Base-by-base conservation (phyloP, 2,888 invertebrate species). In the Caenorhabditis virilis region DNA sequence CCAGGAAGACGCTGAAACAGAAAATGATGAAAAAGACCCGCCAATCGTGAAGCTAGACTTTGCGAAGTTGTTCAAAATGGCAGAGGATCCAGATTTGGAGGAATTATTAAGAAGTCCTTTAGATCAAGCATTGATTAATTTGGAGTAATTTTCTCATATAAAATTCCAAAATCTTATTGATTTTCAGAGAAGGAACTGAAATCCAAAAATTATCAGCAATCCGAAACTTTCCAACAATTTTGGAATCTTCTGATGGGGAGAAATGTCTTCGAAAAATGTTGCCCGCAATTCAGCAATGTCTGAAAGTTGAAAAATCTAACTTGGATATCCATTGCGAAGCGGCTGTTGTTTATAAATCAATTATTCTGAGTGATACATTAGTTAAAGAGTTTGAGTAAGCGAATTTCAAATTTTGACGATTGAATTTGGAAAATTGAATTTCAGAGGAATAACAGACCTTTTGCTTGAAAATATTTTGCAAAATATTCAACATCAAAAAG, bases 271-370 rank as follows among this genome's bases (percentile, higher is more conserved):
- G 67, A 15, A 69, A 65, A 30, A 57, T 79, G 25, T 43, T 79
- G 1, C 79, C 79, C 3, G 64, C 72, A 9, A 65, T 79, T 22
- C 56, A 72, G 53, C 55, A 62, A 36, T 63, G 61, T 48, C 25
- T 68, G 35, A 67, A 68, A 61, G 47, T 66, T 6, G 76, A 78
- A 47, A 70, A 66, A 45, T 66, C 74, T 3, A 78, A 76, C 27
- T 58, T 79, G 18, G 80, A 80, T 55, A 46, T 80, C 4, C 80
- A 80, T 39, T 80, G 80, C 48, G 80, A 80, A 52, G 74, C 78
- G 13, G 78, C 78, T 7, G 78, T 79, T n/a, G 69, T 78, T 22
- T 80, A 69, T 58, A 78, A 78, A 48, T 71, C 71, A 16, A 66
- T 79, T 16, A 68, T 80, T 25, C 76, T 72, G 39, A 76, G 77